Conservation (phyloP, 2,797 vertebrate species). For the Parambassis ranga region DNA sequence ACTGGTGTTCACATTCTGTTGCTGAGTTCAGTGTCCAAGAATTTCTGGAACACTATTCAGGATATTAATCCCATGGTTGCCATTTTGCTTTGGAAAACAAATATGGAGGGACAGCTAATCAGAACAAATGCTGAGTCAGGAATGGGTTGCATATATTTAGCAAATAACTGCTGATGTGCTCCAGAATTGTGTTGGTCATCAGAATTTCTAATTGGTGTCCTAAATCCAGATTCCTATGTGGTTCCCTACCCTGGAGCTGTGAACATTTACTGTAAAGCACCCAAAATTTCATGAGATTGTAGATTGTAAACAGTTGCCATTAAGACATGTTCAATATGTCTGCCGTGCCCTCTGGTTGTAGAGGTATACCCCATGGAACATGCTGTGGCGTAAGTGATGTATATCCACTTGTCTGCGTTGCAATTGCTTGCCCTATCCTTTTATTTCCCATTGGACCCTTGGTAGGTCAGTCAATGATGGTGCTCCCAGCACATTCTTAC, state of each 20-base stretch:
- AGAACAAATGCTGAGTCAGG: constrained; percentile 12
- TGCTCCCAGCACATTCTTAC: constrained; percentile 55
- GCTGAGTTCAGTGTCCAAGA: background rate
- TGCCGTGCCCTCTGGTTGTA: constrained; percentile 26
- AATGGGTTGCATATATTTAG: background rate
- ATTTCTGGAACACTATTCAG: background rate
- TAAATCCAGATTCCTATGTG: constrained; percentile 5
- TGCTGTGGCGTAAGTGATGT: constrained; percentile 53
- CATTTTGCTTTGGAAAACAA: constrained; percentile 2
- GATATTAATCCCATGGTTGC: background rate
- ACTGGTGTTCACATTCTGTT: background rate
- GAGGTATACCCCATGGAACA: constrained; percentile 32
- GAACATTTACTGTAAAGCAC: constrained; percentile 4
- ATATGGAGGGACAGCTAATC: background rate
- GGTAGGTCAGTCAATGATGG: constrained; percentile 66
- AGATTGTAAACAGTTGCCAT: constrained; percentile 10
- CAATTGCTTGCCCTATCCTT: constrained; percentile 53
- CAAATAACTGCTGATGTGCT: constrained; percentile 12
- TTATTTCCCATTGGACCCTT: constrained; percentile 81
- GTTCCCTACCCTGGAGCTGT: background rate
- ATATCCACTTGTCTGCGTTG: constrained; percentile 58
- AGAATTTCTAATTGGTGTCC: background rate
- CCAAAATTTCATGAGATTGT: background rate
- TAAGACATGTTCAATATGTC: constrained; percentile 36
- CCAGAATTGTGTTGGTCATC: constrained; percentile 1